Conservation (phyloP, 2,797 vertebrate genomes). For the Micropoecilia bifurca region DNA sequence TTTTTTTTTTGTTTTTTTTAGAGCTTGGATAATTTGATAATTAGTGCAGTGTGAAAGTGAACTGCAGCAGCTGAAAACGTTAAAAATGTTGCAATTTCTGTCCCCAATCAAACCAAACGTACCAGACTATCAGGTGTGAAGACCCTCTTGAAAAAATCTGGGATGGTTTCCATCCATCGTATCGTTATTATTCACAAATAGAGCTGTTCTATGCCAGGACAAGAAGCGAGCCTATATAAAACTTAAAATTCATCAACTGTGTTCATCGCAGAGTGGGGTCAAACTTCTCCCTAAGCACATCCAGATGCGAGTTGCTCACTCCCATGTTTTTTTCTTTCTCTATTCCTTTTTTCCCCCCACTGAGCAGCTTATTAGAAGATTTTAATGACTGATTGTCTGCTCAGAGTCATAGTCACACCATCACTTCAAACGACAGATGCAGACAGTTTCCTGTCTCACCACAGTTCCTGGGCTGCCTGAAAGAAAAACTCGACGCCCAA, state of each 20-base stretch:
- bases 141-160: conserved; percentile 12
- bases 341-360: neutral
- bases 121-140: too few relatives aligned
- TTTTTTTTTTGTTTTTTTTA: too few relatives aligned
- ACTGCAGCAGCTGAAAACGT: too few relatives aligned
- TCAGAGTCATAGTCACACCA: conserved; percentile 32
- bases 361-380: conserved; percentile 31
- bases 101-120: too few relatives aligned
- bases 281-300: neutral
- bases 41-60: too few relatives aligned
- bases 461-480: conserved; percentile 43
- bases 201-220: conserved; percentile 29
- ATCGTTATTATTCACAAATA: conserved; percentile 36
- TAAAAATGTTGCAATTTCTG: too few relatives aligned
- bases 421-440: conserved; percentile 26
- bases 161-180: conserved; percentile 27
- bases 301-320: conserved; percentile 30
- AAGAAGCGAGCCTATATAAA: conserved; percentile 43
- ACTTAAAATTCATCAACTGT: conserved; percentile 35
- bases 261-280: conserved; percentile 38
- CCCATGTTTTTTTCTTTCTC: conserved; percentile 10
- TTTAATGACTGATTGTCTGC: conserved; percentile 29
- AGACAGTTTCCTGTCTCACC: conserved; percentile 39
- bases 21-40: too few relatives aligned
- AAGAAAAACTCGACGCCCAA: conserved; percentile 34